phyloP scores from a whole-genome alignment of 2,888 invertebrate species.

The Ctena decussata region DNA sequence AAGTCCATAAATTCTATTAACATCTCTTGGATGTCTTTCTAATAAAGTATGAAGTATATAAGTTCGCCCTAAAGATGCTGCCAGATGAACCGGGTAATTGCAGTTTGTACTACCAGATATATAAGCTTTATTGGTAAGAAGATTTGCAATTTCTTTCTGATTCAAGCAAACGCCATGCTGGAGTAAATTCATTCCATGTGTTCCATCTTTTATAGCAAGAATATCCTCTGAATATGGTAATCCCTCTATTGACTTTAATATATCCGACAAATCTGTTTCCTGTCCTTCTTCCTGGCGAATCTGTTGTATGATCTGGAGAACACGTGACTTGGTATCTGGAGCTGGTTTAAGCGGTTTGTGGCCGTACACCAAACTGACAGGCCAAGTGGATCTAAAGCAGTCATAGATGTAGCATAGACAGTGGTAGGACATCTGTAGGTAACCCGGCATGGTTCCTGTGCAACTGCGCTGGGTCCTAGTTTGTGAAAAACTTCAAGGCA shows the following conservation, averaged over 20 bases:
- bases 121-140: conserved; percentile 88
- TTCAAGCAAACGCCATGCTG: conserved; percentile 92
- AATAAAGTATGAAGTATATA: conserved; percentile 91
- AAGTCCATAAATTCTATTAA: conserved; percentile 91
- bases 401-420: conserved; percentile 70
- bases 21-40: conserved; percentile 91
- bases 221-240: conserved; percentile 77
- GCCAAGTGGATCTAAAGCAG: conserved; percentile 72
- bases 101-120: conserved; percentile 91
- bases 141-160: conserved; percentile 90
- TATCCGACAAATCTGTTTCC: conserved; percentile 6
- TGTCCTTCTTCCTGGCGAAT: conserved; percentile 55
- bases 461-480: no score
- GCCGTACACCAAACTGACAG: conserved; percentile 69
- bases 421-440: conserved; percentile 66
- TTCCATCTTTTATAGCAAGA: conserved; percentile 87
- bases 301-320: conserved; percentile 62
- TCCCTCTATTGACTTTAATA: conserved; percentile 52
- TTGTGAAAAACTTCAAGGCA: no score
- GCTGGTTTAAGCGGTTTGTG: conserved; percentile 55
- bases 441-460: conserved; percentile 55
- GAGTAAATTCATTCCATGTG: conserved; percentile 91
- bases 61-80: conserved; percentile 91
- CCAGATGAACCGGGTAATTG: conserved; percentile 92
- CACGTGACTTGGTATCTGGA: conserved; percentile 56